These are phyloP conservation scores for Acyrthosiphon pisum DNA, from an alignment of 1,140 invertebrate genomes.

Conservation along the genomic window DNA sequence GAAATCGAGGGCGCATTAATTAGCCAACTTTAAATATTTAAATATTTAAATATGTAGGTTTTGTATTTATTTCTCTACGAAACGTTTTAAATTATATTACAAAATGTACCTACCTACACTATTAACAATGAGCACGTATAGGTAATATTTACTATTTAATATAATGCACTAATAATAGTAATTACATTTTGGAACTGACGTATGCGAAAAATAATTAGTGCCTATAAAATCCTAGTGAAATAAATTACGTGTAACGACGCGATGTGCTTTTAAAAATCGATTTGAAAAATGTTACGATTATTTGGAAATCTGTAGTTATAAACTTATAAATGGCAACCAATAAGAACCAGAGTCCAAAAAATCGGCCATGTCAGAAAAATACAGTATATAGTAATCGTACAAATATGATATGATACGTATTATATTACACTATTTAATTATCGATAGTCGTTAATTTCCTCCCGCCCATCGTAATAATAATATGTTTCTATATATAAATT, in stretches of 20 bases:
- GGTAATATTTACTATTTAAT: too few relatives aligned
- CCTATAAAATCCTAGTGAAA: not conserved
- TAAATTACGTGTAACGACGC: not conserved
- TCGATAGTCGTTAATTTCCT: not conserved
- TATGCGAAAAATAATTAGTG: too few relatives aligned
- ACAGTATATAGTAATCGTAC: not conserved
- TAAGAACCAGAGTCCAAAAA: not conserved
- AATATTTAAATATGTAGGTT: not conserved
- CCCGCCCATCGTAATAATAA: not conserved
- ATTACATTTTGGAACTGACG: not conserved
- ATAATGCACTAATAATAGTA: not conserved
- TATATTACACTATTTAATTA: not conserved
- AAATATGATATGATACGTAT: not conserved
- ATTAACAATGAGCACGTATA: not conserved
- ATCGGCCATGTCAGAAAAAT: not conserved
- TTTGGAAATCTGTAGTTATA: not conserved
- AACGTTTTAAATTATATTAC: not conserved
- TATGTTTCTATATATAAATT: not conserved
- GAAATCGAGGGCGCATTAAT: not conserved
- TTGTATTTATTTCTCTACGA: not conserved
- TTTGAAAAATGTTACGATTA: not conserved
- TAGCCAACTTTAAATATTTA: not conserved
- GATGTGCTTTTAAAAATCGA: not conserved
- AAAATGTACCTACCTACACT: not conserved
- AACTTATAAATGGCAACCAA: not conserved